These are phyloP conservation scores for Hermaeophaga mercurialis DNA, from an alignment of 2,888 invertebrate species.

Conservation along the genomic window DNA sequence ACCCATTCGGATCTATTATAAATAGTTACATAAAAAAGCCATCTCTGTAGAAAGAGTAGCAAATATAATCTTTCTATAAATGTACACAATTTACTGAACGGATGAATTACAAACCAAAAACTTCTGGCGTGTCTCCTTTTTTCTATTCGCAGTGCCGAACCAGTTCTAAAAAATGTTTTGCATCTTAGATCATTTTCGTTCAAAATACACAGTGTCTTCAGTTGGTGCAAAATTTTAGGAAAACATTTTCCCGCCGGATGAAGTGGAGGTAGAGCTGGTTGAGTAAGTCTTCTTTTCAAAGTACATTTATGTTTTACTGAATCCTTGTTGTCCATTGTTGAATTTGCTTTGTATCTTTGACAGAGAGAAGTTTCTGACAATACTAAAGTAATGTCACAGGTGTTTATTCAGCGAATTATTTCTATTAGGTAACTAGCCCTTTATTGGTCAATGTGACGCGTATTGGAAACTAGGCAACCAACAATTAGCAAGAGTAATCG, in stretches of 20 bases:
- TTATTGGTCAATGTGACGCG: too few species aligned
- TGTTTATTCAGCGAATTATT: too few species aligned
- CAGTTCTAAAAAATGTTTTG: conserved; percentile 19
- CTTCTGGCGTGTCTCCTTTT: conserved; percentile 24
- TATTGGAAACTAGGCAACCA: too few species aligned
- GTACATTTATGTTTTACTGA: not conserved
- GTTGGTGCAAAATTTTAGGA: not conserved
- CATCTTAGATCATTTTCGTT: conserved; percentile 19
- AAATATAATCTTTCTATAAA: conserved; percentile 13
- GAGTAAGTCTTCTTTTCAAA: not conserved
- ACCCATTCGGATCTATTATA: not conserved
- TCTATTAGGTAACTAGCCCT: too few species aligned
- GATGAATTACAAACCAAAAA: conserved; percentile 28
- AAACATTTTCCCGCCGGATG: conserved; percentile 3
- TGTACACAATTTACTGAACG: conserved; percentile 24
- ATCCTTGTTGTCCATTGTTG: too few species aligned
- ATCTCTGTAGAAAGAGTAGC: not conserved
- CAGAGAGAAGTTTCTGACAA: not conserved
- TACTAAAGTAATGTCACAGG: not conserved
- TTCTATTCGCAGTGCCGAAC: conserved; percentile 14
- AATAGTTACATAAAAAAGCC: not conserved
- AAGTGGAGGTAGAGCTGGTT: not conserved
- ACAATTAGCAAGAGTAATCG: too few species aligned
- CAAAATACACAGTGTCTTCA: conserved; percentile 8
- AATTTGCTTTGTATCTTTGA: not conserved